Evolutionary conservation across 2,888 invertebrate genomes (phyloP).

Genomic region (Cryptocephalus primarius): DNA sequence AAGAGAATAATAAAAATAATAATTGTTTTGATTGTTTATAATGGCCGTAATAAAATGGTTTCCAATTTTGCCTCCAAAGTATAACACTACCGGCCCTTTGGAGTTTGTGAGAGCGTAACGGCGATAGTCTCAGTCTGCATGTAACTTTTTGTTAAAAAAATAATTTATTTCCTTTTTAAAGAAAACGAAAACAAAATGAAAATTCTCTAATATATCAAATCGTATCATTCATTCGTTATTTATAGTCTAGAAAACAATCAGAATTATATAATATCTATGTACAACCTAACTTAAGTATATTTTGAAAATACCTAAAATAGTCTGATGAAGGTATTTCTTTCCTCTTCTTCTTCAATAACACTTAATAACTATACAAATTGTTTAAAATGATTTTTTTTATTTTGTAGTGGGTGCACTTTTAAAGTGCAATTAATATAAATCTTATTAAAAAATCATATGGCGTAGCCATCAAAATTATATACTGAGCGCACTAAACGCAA

Average conservation of each 20-base stretch:
- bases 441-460: conserved; percentile 19
- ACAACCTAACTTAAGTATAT: conserved; percentile 21
- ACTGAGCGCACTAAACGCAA: conserved; percentile 27
- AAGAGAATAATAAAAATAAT: too few relatives aligned
- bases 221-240: conserved; percentile 20
- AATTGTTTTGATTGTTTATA: too few relatives aligned
- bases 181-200: conserved; percentile 6
- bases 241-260: conserved; percentile 23
- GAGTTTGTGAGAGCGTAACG: too few relatives aligned
- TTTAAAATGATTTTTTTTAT: conserved; percentile 24
- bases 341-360: conserved; percentile 17
- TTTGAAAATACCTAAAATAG: conserved; percentile 11
- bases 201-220: conserved; percentile 13
- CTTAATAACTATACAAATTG: conserved; percentile 30
- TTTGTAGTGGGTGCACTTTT: conserved; percentile 32
- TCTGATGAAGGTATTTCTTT: conserved; percentile 5
- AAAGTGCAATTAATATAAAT: conserved; percentile 30
- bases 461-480: conserved; percentile 30
- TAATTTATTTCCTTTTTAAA: conserved; percentile 17
- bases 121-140: too few relatives aligned
- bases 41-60: too few relatives aligned
- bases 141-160: conserved; percentile 10
- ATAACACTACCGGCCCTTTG: too few relatives aligned
- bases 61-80: too few relatives aligned
- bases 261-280: conserved; percentile 17